Evolutionary conservation across 2,113 vertebrate species (phyloP), one percentile per base, ranked within the genome.

Genomic region (Cololabis saira): DNA sequence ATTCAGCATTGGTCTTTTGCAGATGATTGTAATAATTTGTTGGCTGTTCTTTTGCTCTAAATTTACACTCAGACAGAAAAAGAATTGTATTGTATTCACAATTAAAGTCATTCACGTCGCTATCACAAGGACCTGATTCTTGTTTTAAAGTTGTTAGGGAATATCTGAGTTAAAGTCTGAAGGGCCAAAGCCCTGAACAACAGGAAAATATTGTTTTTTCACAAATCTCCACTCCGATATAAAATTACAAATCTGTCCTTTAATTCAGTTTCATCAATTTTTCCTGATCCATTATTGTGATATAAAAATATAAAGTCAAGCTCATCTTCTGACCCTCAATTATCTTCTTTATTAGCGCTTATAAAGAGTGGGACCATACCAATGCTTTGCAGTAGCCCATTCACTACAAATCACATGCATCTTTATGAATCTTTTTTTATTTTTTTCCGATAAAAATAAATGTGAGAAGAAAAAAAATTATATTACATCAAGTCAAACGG

Each of bases 371-470:
- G 78, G 84, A 88, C 88, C 86, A 84, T 85, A 84, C 82, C 88
- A 87, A 52, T 80, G 81, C 76, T 85, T 79, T 66, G 58, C 74
- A 71, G 74, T 59, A 80, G 71, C 84, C 82, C 77, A 83, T 83
- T 82, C 72, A 90, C 70, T 87, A 88, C 76, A 86, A 81, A 60
- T 75, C 86, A 88, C 79, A 19, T 88, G 47, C 63, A 74, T 77
- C 44, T 70, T 77, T 88, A 83, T 57, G 14, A 40, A 71, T 75
- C 17, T 57, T 67, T 63, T 72, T 85, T 77, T 37, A 9, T 11
- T 78, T 83, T 81, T 81, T 75, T 68, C 65, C 72, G 47, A 78
- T 63, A 40, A 52, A 75, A 70, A 67, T 48, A 78, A 79, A 86
- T 61, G 82, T 75, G 19, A 51, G 40, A 37, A 30, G 55, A 73